These are phyloP conservation scores for Dione vanillae DNA, from an alignment of 2,888 invertebrate species.

Conservation along the genomic window DNA sequence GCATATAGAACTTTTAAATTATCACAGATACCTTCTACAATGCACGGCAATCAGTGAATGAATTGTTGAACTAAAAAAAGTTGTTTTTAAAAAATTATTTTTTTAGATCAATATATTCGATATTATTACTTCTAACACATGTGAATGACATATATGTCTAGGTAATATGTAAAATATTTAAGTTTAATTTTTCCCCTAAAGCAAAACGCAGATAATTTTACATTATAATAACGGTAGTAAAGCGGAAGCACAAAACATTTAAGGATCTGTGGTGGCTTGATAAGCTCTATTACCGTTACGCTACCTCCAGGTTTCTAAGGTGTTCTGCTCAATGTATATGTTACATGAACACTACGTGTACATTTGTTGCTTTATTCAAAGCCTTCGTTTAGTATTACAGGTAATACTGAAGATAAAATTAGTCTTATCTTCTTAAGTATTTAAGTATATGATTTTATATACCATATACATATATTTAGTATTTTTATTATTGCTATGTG, in stretches of 20 bases:
- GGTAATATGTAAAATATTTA: not conserved
- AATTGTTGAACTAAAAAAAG: no score
- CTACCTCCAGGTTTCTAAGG: conserved; percentile 58
- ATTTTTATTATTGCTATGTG: no score
- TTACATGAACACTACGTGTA: conserved; percentile 19
- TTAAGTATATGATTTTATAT: not conserved
- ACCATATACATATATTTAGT: not conserved
- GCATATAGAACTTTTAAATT: no score
- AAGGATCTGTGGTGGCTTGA: conserved; percentile 62
- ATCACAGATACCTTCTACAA: no score
- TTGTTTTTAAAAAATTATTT: no score
- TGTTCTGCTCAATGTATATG: conserved; percentile 49
- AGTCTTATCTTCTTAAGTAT: not conserved
- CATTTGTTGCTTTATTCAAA: conserved; percentile 31
- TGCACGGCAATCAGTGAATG: no score
- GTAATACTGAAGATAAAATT: not conserved
- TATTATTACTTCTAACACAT: no score
- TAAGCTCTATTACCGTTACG: conserved; percentile 63
- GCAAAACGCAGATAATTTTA: conserved; percentile 11
- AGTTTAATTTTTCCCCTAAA: not conserved
- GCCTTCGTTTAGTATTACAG: conserved; percentile 10
- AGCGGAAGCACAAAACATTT: conserved; percentile 63
- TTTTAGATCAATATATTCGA: no score
- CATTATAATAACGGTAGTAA: conserved; percentile 47
- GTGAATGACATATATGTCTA: not conserved